Conservation (phyloP, 2,888 invertebrate species). For the Trypoxylon attenuatum region DNA sequence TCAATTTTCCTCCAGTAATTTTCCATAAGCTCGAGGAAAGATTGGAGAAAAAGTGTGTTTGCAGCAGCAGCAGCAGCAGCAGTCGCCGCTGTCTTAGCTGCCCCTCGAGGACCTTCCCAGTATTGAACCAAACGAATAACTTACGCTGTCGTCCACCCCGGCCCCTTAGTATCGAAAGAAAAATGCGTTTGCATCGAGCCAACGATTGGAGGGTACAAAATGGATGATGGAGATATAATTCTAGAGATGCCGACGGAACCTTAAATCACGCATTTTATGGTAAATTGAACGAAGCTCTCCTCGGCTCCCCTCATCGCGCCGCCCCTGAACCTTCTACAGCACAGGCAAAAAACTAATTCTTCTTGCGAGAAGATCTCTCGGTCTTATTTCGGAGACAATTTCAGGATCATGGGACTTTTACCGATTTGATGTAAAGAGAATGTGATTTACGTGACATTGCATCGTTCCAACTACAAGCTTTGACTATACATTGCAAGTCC, state of each 20-base stretch:
- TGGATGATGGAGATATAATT: constrained; percentile 55
- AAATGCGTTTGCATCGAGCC: constrained; percentile 48
- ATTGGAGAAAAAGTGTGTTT: constrained; percentile 17
- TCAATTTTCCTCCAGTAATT: constrained; percentile 9
- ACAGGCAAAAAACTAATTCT: background rate
- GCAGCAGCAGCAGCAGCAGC: constrained; percentile 30
- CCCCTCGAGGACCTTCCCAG: constrained; percentile 44
- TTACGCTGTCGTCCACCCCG: constrained; percentile 32
- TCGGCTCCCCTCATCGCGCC: too few relatives aligned
- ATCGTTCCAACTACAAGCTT: background rate
- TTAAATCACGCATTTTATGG: constrained; percentile 53
- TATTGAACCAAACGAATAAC: constrained; percentile 54
- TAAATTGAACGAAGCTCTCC: constrained; percentile 35
- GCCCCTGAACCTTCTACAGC: too few relatives aligned
- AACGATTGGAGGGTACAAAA: constrained; percentile 50
- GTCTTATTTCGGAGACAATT: background rate
- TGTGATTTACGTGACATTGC: background rate
- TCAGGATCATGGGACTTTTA: background rate
- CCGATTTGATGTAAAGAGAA: background rate
- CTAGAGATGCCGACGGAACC: constrained; percentile 39
- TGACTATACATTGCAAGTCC: background rate
- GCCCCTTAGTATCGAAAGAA: constrained; percentile 38
- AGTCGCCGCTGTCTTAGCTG: constrained; percentile 34
- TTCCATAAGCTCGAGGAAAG: constrained; percentile 28
- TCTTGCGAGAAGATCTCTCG: too few relatives aligned